A percentile compares a stretch with the other conserved stretches of the same genome.
Evolutionary conservation across 2,888 invertebrate species (phyloP).

Genomic region (Ashinkailepas kermadecensis): DNA sequence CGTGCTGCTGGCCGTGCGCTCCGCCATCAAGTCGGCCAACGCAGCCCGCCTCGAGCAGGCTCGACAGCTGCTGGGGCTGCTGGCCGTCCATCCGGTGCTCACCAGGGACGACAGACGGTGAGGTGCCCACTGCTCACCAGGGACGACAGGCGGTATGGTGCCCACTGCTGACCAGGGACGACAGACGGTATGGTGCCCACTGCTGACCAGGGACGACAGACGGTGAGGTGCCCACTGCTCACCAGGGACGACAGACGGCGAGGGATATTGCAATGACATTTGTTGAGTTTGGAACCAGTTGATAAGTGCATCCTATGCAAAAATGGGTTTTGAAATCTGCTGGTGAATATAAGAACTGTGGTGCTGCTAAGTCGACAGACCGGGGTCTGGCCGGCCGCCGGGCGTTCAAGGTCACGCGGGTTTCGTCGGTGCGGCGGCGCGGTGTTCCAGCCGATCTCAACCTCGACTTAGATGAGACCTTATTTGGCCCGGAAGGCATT

Average conservation of each 20-base stretch:
- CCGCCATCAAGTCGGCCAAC: background rate
- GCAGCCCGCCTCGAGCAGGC: conserved; percentile 1
- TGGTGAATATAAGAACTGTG: no score
- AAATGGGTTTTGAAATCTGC: no score
- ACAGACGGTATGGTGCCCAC: background rate
- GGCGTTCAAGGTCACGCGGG: no score
- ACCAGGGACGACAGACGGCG: background rate
- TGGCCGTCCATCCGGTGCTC: conserved; percentile 7
- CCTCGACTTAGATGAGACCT: no score
- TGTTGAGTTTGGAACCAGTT: no score
- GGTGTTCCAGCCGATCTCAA: no score
- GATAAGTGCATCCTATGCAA: no score
- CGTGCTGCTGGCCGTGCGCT: conserved; percentile 1
- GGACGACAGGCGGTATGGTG: background rate
- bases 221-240: background rate
- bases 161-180: background rate
- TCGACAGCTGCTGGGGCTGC: conserved; percentile 10
- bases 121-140: background rate
- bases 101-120: conserved; percentile 6
- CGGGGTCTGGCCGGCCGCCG: no score
- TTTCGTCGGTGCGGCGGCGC: no score
- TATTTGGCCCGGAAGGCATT: no score
- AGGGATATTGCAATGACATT: no score
- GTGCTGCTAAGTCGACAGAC: no score
- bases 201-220: background rate